Conservation (phyloP, 2,888 invertebrate species). For the Apotomis capreana region DNA sequence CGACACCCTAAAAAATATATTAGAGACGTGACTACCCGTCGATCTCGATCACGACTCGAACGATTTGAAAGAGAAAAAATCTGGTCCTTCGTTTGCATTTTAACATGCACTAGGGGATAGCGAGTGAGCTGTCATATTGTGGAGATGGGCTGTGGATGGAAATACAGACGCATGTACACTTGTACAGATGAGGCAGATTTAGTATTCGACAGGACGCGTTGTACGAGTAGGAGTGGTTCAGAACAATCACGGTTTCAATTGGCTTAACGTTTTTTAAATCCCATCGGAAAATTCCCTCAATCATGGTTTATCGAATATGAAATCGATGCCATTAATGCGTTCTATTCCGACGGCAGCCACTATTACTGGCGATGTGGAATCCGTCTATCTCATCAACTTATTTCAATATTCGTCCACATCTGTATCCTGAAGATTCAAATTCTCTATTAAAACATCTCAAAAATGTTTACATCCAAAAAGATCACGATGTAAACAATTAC, state of each 20-base stretch:
- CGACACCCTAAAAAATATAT: constrained; percentile 69
- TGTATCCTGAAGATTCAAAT: too few relatives aligned
- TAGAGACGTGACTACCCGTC: constrained; percentile 71
- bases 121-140: constrained; percentile 72
- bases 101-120: constrained; percentile 76
- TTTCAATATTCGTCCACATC: too few relatives aligned
- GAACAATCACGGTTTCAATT: constrained; percentile 12
- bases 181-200: constrained; percentile 8
- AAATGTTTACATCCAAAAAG: too few relatives aligned
- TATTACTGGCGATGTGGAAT: too few relatives aligned
- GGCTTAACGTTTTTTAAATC: constrained; percentile 6
- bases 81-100: constrained; percentile 76
- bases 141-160: constrained; percentile 47
- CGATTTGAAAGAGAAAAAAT: constrained; percentile 63
- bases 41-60: constrained; percentile 65
- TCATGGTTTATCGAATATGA: too few relatives aligned
- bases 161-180: constrained; percentile 28
- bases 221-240: background rate
- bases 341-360: too few relatives aligned
- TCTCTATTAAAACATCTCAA: too few relatives aligned
- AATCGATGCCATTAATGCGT: too few relatives aligned
- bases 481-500: too few relatives aligned
- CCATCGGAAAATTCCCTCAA: too few relatives aligned
- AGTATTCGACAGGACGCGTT: background rate
- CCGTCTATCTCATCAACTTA: too few relatives aligned